These are phyloP conservation scores for Epinephelus fuscoguttatus DNA, from an alignment of 2,113 vertebrate species.

Conservation along the genomic window DNA sequence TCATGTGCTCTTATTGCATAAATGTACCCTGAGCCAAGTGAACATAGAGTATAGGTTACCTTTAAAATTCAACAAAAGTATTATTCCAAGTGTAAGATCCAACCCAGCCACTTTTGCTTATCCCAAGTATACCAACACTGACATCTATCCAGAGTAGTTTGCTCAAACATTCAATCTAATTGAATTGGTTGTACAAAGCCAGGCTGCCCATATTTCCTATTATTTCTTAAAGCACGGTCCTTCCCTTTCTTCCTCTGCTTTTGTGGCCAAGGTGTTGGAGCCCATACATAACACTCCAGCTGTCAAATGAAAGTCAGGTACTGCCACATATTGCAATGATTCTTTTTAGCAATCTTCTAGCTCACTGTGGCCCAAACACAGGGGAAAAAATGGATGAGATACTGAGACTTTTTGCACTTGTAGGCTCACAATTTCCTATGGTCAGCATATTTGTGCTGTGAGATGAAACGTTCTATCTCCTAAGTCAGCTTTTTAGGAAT, in stretches of 20 bases:
- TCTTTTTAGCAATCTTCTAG: not conserved
- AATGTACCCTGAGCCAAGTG: not conserved
- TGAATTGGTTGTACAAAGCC: not conserved
- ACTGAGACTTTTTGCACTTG: not conserved
- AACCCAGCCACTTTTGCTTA: not conserved
- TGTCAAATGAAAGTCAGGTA: slow-evolving; percentile 15
- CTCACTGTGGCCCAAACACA: not conserved
- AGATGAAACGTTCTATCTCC: not conserved
- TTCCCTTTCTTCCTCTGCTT: not conserved
- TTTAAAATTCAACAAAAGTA: not conserved
- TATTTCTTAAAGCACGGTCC: not conserved
- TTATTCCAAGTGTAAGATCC: not conserved
- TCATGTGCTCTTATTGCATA: slow-evolving; percentile 20
- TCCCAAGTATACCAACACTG: not conserved
- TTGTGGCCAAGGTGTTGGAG: not conserved
- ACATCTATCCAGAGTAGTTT: not conserved
- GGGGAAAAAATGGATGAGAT: not conserved
- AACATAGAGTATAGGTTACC: not conserved
- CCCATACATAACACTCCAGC: not conserved
- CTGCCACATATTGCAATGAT: slow-evolving; percentile 1
- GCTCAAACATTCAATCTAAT: not conserved
- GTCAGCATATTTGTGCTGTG: not conserved
- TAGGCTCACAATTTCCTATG: not conserved
- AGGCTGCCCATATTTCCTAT: not conserved
- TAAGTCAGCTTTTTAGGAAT: not conserved